Percentiles rank a stretch among this genome's conserved stretches.
Conservation (phyloP, 2,113 vertebrate genomes). For the Meles meles region DNA sequence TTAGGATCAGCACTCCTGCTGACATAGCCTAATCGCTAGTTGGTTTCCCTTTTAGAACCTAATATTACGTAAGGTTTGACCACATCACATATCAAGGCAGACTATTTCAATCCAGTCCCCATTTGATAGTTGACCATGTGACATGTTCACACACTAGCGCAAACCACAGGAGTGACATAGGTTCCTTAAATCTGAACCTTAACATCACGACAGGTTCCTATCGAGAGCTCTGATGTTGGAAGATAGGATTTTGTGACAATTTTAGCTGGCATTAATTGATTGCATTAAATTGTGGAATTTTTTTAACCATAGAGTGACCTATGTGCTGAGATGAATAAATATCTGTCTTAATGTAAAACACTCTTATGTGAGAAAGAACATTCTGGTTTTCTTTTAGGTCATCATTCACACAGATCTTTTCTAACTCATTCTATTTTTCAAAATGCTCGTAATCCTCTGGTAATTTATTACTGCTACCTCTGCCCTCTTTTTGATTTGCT, state of each 20-base stretch:
- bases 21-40: not conserved
- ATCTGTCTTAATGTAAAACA: constrained; percentile 38
- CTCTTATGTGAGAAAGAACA: constrained; percentile 15
- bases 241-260: constrained; percentile 19
- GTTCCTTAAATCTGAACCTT: not conserved
- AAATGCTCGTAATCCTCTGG: constrained; percentile 33
- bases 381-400: constrained; percentile 36
- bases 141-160: not conserved
- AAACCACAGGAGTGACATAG: not conserved
- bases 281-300: constrained; percentile 7
- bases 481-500: constrained; percentile 8
- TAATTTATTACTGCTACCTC: constrained; percentile 14
- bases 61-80: constrained; percentile 65
- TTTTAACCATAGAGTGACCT: not conserved
- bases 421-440: constrained; percentile 40
- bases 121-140: constrained; percentile 41
- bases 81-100: constrained; percentile 70
- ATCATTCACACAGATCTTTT: constrained; percentile 25
- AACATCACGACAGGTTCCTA: not conserved
- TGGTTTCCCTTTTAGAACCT: constrained; percentile 61
- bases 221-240: not conserved
- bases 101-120: constrained; percentile 65
- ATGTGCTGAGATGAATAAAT: constrained; percentile 38
- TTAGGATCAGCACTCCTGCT: not conserved
- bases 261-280: constrained; percentile 4